These are phyloP conservation scores for Megaleporinus macrocephalus DNA, from an alignment of 2,113 vertebrate genomes.

Conservation along the genomic window DNA sequence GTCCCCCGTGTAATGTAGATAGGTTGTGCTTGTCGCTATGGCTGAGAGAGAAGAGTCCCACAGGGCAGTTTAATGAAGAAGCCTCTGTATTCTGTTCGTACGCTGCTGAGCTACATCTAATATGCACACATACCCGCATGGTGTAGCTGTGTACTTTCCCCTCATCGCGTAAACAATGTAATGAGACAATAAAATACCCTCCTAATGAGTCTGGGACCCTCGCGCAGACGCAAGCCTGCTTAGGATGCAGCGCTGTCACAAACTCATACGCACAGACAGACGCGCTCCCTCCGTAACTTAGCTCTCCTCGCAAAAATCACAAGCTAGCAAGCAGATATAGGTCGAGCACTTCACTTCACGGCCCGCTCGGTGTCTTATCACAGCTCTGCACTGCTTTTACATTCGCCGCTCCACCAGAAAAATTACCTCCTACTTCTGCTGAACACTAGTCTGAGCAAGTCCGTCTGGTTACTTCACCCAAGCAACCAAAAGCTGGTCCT, in stretches of 20 bases:
- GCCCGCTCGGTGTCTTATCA: neutral
- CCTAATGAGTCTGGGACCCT: slow-evolving; percentile 45
- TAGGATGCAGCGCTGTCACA: slow-evolving; percentile 23
- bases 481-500: too few species aligned
- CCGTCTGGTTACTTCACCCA: too few species aligned
- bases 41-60: slow-evolving; percentile 30
- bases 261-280: slow-evolving; percentile 6
- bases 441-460: too few species aligned
- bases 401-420: too few species aligned
- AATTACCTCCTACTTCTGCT: too few species aligned
- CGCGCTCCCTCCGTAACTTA: neutral
- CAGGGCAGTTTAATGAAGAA: slow-evolving; percentile 47
- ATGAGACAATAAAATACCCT: slow-evolving; percentile 49
- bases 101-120: slow-evolving; percentile 19
- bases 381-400: neutral
- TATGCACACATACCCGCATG: neutral
- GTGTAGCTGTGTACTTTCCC: neutral
- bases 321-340: neutral
- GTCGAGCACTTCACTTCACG: neutral
- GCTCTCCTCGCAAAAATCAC: neutral
- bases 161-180: slow-evolving; percentile 45
- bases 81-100: slow-evolving; percentile 27
- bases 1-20: slow-evolving; percentile 19
- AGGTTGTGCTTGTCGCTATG: slow-evolving; percentile 16
- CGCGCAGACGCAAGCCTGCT: slow-evolving; percentile 30